Evolutionary conservation across 2,797 vertebrate species (phyloP), one percentile per base, ranked within the genome.

Genomic region (Rhynchonycteris naso): DNA sequence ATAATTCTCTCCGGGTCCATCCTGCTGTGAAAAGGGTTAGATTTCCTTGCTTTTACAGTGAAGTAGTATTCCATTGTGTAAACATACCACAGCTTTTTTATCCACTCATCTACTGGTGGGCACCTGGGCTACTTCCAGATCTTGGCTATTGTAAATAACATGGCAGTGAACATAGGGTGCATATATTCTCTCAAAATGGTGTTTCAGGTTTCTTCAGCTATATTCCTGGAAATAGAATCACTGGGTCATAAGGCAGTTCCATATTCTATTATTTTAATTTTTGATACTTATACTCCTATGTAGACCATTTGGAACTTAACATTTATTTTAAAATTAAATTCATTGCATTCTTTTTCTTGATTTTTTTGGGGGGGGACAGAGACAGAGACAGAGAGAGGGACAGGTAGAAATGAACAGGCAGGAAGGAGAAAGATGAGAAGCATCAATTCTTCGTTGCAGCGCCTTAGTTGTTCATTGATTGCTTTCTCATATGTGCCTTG

Each of bases 241-340:
- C 22, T 58, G 54, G n/a, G 33, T 78, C 33, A 58, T 58, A 78
- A 78, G 75, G 54, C 13, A 78, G 75, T 35, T 78, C n/a, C 21
- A 35, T 78, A 58, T 74, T 59, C 35, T 47, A 61, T 89, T 90
- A 56, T 68, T 95, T 69, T 18, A n/a, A 76, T 68, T 95, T 79
- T 87, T 79, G n/a, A 33, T 89, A 90, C 26, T 68, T 50, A 66
- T 84, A 71, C 24, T 21, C n/a, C 22, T 22, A 56, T 54, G 21
- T 26, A 91, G 83, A 30, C 56, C 50, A 61, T 82, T 89, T 91
- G 30, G n/a, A 92, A 84, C 61, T 92, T 88, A 90, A 12, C 52
- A 72, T 65, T 84, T 94, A 78, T 75, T 95, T 93, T 26, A 88
- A 94, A 92, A 83, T 94, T 74, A 79, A 12, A 26, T 87, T 69